These are phyloP conservation scores for Cygnus atratus DNA, from an alignment of 2,113 vertebrate genomes.

Conservation along the genomic window DNA sequence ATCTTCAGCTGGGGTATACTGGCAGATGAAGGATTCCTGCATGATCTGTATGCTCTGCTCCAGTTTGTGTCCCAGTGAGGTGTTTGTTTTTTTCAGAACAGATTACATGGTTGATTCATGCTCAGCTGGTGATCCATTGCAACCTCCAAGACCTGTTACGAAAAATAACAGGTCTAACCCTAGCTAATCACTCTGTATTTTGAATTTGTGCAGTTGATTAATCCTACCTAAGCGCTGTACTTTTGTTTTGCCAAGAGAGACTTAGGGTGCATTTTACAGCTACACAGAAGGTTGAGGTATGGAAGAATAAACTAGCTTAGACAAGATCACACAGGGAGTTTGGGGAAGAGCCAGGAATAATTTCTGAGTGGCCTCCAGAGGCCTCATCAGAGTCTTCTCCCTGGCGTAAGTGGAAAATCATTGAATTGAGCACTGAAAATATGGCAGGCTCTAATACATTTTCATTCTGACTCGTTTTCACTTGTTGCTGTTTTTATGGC, in stretches of 20 bases:
- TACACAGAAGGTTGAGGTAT: background rate
- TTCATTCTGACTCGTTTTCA: background rate
- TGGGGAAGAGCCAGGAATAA: background rate
- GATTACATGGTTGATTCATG: background rate
- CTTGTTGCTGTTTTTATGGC: background rate
- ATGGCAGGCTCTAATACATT: background rate
- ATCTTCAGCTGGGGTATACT: background rate
- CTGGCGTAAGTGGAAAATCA: background rate
- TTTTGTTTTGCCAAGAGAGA: background rate
- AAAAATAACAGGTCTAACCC: background rate
- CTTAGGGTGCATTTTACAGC: background rate
- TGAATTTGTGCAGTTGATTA: background rate
- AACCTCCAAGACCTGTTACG: background rate
- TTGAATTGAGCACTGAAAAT: background rate
- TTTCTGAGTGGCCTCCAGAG: background rate
- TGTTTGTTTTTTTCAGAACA: background rate
- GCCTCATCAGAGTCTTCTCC: background rate
- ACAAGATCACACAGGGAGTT: background rate
- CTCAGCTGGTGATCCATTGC: background rate
- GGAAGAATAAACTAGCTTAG: background rate
- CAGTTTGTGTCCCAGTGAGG: background rate
- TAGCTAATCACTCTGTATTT: background rate
- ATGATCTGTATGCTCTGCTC: rapidly evolving
- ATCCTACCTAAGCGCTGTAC: background rate
- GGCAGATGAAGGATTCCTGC: background rate